Evolutionary conservation across 1,140 invertebrate genomes (phyloP).

Genomic region (Mya arenaria): DNA sequence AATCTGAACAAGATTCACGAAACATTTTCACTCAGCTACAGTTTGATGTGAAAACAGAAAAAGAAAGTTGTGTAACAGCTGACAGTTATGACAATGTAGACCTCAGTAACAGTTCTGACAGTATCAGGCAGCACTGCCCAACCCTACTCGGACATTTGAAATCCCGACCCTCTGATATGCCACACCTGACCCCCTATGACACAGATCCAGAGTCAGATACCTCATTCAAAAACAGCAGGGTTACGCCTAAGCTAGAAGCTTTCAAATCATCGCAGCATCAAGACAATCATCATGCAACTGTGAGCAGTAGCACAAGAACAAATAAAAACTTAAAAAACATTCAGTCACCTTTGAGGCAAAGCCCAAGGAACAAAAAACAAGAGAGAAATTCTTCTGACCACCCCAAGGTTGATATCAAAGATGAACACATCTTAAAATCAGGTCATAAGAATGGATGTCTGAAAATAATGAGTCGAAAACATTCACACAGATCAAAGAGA

Average conservation of each 20-base stretch:
- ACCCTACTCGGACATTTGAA: background rate
- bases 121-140: conserved; percentile 16
- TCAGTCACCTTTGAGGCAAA: conserved; percentile 13
- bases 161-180: conserved; percentile 18
- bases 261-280: conserved; percentile 33
- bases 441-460: no score
- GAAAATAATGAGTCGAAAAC: no score
- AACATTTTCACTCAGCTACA: conserved; percentile 52
- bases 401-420: no score
- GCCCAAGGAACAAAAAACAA: conserved; percentile 21
- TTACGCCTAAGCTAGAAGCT: conserved; percentile 39
- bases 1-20: background rate
- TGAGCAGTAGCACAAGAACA: no score
- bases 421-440: no score
- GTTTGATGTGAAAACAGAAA: conserved; percentile 38
- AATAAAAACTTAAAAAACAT: no score
- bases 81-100: background rate
- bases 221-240: conserved; percentile 24
- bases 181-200: conserved; percentile 45
- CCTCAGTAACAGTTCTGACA: no score
- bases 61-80: background rate
- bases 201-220: conserved; percentile 14
- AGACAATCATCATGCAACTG: no score
- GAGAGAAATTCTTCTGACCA: no score
- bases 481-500: background rate